Evolutionary conservation across 1,140 invertebrate genomes (phyloP).

Genomic region (Zophobas morio): DNA sequence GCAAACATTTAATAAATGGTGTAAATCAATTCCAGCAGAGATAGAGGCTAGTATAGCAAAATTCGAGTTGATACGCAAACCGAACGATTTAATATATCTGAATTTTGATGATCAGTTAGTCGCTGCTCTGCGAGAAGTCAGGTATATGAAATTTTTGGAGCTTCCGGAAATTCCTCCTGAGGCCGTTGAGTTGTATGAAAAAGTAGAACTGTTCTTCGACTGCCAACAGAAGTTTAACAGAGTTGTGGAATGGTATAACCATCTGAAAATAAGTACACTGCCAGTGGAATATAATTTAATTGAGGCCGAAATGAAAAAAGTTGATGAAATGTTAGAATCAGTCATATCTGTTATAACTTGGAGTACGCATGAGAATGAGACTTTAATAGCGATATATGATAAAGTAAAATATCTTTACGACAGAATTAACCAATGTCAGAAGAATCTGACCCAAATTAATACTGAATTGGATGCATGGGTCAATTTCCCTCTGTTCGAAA

Average conservation of each 20-base stretch:
- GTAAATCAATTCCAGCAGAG: conserved; percentile 62
- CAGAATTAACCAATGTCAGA: conserved; percentile 21
- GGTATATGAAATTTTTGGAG: conserved; percentile 75
- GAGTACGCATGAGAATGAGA: conserved; percentile 71
- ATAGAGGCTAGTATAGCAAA: conserved; percentile 65
- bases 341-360: conserved; percentile 78
- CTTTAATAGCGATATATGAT: conserved; percentile 26
- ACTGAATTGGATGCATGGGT: conserved; percentile 76
- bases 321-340: conserved; percentile 76
- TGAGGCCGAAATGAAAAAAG: conserved; percentile 74
- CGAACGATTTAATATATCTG: conserved; percentile 59
- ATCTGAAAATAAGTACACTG: conserved; percentile 76
- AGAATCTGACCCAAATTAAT: conserved; percentile 13
- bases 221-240: conserved; percentile 69
- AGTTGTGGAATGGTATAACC: conserved; percentile 77
- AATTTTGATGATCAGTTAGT: conserved; percentile 71
- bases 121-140: conserved; percentile 74
- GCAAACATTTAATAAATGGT: conserved; percentile 66
- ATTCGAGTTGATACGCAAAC: conserved; percentile 63
- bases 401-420: conserved; percentile 26
- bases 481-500: conserved; percentile 77
- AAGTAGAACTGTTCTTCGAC: conserved; percentile 70
- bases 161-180: conserved; percentile 70
- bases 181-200: conserved; percentile 71
- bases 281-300: conserved; percentile 80